Evolutionary conservation across 2,888 invertebrate species (phyloP), one percentile per base, ranked within the genome.

Genomic region (Drosophila mimetica): DNA sequence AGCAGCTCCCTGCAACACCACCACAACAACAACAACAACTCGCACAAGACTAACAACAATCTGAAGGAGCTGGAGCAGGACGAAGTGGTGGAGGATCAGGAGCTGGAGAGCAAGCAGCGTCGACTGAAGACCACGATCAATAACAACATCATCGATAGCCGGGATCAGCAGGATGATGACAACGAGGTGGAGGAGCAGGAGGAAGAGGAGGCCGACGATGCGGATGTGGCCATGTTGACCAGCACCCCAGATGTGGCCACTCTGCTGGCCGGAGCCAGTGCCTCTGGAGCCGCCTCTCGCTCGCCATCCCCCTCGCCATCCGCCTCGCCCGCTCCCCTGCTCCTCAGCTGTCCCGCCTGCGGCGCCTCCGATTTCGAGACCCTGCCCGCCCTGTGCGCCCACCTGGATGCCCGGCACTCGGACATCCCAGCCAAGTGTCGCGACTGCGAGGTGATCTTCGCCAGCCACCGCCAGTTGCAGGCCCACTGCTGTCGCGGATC

Each of bases 361-460:
- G 93, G 93, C 25, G 92, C 94, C 34, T 92, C 92, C 50, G 94
- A 94, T 63, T 95, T 95, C 79, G 91, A 93, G 1, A 93, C 93
- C 11, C 91, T 93, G 75, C 92, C 93, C 9, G 92, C 93, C 0
- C 90, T 96, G 28, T 94, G 95, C 73, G 92, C 92, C 2, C 96
- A 96, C 86, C 90, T 96, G 80, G 94, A 95, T 82, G 92, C 92
- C 39, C 93, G 93, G 64, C 96, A 96, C 90, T 94, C 95, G 0
- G 94, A 94, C 59, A 93, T 93, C 81, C 93, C 93, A 1, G 93
- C 95, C 55, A 95, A 95, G 85, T 97, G 97, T 90, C 93, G 94
- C 1, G 93, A 94, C 54, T 97, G 97, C 90, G 94, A 95, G 61
- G 93, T 95, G 57, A 93, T 94, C 5, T 97, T 96, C 89, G 95